These are phyloP conservation scores for Aphelenchoides bicaudatus DNA, from an alignment of 2,888 invertebrate genomes.

Conservation along the genomic window DNA sequence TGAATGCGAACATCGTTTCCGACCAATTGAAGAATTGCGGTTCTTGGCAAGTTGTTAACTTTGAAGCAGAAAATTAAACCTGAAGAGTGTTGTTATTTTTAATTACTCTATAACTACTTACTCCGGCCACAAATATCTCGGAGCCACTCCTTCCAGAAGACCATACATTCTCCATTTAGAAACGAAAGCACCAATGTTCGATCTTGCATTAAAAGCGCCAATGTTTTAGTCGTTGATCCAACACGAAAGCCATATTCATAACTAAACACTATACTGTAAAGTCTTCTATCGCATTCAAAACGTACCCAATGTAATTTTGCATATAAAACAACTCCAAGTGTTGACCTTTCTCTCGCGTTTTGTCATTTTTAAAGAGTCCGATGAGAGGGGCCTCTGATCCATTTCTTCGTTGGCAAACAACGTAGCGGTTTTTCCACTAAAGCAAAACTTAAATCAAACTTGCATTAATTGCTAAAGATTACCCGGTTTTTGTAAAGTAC, in stretches of 20 bases:
- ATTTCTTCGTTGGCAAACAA: conserved; percentile 33
- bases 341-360: conserved; percentile 30
- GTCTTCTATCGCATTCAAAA: conserved; percentile 28
- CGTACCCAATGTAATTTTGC: conserved; percentile 35
- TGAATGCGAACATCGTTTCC: conserved; percentile 20
- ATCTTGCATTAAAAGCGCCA: conserved; percentile 31
- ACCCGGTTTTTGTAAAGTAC: conserved; percentile 32
- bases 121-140: conserved; percentile 35
- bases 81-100: neutral
- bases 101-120: conserved; percentile 17
- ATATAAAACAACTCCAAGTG: conserved; percentile 34
- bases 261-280: neutral
- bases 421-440: conserved; percentile 33
- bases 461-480: conserved; percentile 4
- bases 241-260: conserved; percentile 29
- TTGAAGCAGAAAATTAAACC: conserved; percentile 17
- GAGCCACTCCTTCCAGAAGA: conserved; percentile 38
- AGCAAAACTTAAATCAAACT: neutral
- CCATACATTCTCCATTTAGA: conserved; percentile 29
- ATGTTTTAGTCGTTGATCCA: conserved; percentile 30
- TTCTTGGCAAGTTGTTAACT: conserved; percentile 16
- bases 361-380: conserved; percentile 34
- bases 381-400: conserved; percentile 32
- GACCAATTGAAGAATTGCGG: conserved; percentile 11
- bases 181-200: conserved; percentile 31